Conservation (phyloP, 2,888 invertebrate species). For the Gibbula magus region DNA sequence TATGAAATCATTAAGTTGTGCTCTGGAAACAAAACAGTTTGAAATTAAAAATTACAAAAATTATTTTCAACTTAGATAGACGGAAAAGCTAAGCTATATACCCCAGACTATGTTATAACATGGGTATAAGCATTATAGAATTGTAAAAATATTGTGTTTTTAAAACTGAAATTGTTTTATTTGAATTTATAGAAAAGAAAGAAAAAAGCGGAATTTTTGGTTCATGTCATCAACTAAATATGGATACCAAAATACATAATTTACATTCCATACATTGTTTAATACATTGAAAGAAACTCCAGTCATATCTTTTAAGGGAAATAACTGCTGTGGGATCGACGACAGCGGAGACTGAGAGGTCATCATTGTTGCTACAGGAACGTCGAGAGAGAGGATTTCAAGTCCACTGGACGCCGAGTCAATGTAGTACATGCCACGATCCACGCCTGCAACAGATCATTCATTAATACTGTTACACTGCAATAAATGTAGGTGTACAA, state of each 20-base stretch:
- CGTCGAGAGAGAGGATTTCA: slow-evolving; percentile 55
- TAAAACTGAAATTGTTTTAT: too few species aligned
- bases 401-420: slow-evolving; percentile 40
- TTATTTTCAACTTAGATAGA: too few species aligned
- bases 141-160: too few species aligned
- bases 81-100: too few species aligned
- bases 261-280: slow-evolving; percentile 71
- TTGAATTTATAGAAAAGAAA: slow-evolving; percentile 38
- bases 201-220: slow-evolving; percentile 51
- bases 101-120: too few species aligned
- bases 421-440: slow-evolving; percentile 58
- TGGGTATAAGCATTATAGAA: too few species aligned
- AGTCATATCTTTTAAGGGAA: slow-evolving; percentile 49
- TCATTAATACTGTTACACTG: neutral
- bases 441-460: slow-evolving; percentile 52
- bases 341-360: slow-evolving; percentile 48
- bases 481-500: too few species aligned
- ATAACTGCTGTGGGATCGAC: slow-evolving; percentile 57
- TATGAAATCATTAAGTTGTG: too few species aligned
- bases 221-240: slow-evolving; percentile 51
- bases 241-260: slow-evolving; percentile 72
- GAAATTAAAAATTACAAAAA: too few species aligned
- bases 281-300: slow-evolving; percentile 67
- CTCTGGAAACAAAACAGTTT: too few species aligned
- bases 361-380: slow-evolving; percentile 56